Conservation (phyloP, 2,113 vertebrate species). For the Thryonomys swinderianus region DNA sequence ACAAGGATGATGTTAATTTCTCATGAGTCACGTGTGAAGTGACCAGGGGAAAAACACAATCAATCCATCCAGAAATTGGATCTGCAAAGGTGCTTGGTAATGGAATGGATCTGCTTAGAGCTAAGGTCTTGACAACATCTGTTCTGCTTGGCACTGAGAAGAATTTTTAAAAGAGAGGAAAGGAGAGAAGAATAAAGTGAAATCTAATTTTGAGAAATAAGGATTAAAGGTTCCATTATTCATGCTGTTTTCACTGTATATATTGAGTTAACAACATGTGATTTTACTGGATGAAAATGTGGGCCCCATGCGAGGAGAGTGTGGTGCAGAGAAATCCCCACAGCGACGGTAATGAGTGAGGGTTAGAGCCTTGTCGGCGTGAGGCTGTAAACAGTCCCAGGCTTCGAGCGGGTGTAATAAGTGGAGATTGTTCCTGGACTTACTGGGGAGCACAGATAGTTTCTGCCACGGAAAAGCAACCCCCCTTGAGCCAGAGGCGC, state of each 20-base stretch:
- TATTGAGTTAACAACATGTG: slow-evolving; percentile 85
- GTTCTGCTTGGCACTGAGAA: slow-evolving; percentile 57
- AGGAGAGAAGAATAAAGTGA: slow-evolving; percentile 81
- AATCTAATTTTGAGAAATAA: slow-evolving; percentile 89
- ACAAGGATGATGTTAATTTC: slow-evolving; percentile 80
- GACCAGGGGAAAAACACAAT: slow-evolving; percentile 80
- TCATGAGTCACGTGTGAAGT: slow-evolving; percentile 76
- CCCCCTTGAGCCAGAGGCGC: slow-evolving; percentile 64
- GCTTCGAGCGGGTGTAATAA: slow-evolving; percentile 83
- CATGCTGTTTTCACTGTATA: slow-evolving; percentile 86
- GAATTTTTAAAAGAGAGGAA: slow-evolving; percentile 82
- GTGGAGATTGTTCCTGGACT: slow-evolving; percentile 85
- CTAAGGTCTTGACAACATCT: slow-evolving; percentile 62
- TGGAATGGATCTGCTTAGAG: slow-evolving; percentile 67
- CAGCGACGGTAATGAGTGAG: slow-evolving; percentile 84
- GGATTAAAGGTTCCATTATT: slow-evolving; percentile 88
- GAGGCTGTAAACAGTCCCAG: slow-evolving; percentile 85
- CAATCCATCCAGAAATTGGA: slow-evolving; percentile 74
- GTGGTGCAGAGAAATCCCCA: slow-evolving; percentile 84
- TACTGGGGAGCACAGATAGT: slow-evolving; percentile 82
- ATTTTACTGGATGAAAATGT: slow-evolving; percentile 87
- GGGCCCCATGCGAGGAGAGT: slow-evolving; percentile 82
- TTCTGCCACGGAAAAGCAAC: slow-evolving; percentile 79
- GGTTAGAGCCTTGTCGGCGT: slow-evolving; percentile 84
- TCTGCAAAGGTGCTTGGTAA: slow-evolving; percentile 68